Evolutionary conservation across 2,888 invertebrate genomes (phyloP), one percentile per base, ranked within the genome.

Genomic region (Cenopis cana): DNA sequence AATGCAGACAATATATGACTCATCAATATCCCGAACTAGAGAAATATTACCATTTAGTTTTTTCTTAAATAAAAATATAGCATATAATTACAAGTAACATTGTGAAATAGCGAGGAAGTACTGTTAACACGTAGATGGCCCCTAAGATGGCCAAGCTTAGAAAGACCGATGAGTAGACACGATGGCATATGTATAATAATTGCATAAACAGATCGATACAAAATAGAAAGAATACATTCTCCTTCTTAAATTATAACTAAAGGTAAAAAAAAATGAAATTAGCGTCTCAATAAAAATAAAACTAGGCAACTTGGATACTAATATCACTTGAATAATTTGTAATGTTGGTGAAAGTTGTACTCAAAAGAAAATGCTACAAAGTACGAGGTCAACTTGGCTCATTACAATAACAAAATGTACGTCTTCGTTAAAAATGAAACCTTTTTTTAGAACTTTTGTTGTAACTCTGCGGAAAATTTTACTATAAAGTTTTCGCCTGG

Each of bases 331-430:
- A 17, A 49, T 38, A 56, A 33, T 52, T 52, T 59, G 38, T 59
- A 36, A 41, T 36, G 38, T 57, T n/a, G 49, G 38, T 57, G 55
- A 69, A 64, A 61, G 46, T 49, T 20, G 49, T 50, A 38, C 36
- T 56, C 17, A 38, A 46, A 36, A 61, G 50, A 52, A 62, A 52
- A 29, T 41, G 41, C 18, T 59, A 52, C 12, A 18, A 61, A 41
- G 46, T 69, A 57, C 18, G 20, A 56, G 56, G 57, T 38, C n/a
- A 64, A 64, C 62, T 72, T 50, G 29, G 55, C 60, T 60, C 59
- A 71, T 67, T 71, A 66, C 66, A 71, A 60, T 59, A 65, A 67
- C 60, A 61, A 66, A 66, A 71, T 66, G 54, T 71, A 60, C 41
- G 46, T 69, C 46, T 69, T 49, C 56, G 55, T 50, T 50, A 38